Evolutionary conservation across 1,140 invertebrate species (phyloP).

Genomic region (Acromyrmex charruanus): DNA sequence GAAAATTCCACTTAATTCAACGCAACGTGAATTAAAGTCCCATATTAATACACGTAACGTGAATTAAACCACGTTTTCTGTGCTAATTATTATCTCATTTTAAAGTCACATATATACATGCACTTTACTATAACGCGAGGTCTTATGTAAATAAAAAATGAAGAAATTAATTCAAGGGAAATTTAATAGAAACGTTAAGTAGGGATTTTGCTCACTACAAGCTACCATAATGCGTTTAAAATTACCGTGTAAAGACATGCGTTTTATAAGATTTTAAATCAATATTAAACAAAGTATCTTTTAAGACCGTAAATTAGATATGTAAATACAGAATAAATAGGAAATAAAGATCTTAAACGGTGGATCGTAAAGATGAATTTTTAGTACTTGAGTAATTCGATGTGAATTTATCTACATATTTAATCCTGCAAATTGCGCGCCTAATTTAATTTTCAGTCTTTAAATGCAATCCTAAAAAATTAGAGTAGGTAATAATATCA

Average conservation of each 20-base stretch:
- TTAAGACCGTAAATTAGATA: no score
- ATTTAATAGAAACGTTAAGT: background rate
- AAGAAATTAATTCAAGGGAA: background rate
- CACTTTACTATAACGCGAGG: background rate
- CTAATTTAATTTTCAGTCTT: no score
- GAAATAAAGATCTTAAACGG: no score
- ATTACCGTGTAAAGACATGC: background rate
- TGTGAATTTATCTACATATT: no score
- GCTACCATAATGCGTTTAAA: background rate
- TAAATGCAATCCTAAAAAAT: no score
- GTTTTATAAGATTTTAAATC: background rate
- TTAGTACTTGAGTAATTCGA: no score
- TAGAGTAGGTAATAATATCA: no score
- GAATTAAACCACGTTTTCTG: constrained; percentile 44
- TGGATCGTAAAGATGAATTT: no score
- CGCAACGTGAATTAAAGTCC: constrained; percentile 49
- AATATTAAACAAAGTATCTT: no score
- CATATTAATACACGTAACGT: constrained; percentile 26
- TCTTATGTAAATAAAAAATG: constrained; percentile 12
- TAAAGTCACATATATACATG: background rate
- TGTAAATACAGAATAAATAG: no score
- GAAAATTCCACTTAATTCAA: constrained; percentile 60
- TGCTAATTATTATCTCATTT: constrained; percentile 51
- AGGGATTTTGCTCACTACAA: background rate
- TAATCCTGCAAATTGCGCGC: no score